These are phyloP conservation scores for Bubo scandiacus DNA, from an alignment of 2,113 vertebrate species.

Conservation along the genomic window DNA sequence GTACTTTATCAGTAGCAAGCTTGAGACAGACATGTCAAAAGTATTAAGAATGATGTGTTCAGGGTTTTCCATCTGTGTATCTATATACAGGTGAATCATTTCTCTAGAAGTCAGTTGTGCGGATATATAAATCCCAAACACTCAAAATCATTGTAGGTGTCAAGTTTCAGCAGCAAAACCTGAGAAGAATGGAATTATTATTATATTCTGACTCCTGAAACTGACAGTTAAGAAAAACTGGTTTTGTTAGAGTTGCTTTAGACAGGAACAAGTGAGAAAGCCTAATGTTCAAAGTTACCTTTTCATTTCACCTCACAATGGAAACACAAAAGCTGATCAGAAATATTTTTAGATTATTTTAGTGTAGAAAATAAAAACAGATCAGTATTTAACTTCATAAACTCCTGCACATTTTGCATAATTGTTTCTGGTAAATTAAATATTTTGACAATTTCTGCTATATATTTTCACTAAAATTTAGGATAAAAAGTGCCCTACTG, in stretches of 20 bases:
- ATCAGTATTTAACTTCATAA: neutral
- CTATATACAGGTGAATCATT: neutral
- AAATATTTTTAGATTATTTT: neutral
- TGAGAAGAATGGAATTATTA: neutral
- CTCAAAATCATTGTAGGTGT: neutral
- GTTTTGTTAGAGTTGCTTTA: neutral
- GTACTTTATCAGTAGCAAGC: neutral
- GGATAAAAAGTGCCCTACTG: neutral
- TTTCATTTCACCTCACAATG: neutral
- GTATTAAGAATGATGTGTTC: neutral
- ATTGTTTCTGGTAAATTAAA: neutral
- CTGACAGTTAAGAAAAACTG: neutral
- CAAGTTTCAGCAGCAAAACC: neutral
- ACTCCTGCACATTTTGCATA: neutral
- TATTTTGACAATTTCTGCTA: neutral
- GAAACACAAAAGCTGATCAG: neutral
- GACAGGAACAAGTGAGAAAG: neutral
- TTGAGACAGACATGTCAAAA: neutral
- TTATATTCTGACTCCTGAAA: neutral
- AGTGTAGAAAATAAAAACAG: neutral
- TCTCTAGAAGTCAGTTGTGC: neutral
- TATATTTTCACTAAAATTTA: neutral
- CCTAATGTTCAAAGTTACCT: neutral
- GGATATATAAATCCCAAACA: neutral
- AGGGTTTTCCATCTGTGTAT: neutral